Percentiles rank a stretch among this genome's conserved stretches.
These are phyloP conservation scores for Elgaria multicarinata DNA, from an alignment of 2,113 vertebrate species.

Conservation along the genomic window DNA sequence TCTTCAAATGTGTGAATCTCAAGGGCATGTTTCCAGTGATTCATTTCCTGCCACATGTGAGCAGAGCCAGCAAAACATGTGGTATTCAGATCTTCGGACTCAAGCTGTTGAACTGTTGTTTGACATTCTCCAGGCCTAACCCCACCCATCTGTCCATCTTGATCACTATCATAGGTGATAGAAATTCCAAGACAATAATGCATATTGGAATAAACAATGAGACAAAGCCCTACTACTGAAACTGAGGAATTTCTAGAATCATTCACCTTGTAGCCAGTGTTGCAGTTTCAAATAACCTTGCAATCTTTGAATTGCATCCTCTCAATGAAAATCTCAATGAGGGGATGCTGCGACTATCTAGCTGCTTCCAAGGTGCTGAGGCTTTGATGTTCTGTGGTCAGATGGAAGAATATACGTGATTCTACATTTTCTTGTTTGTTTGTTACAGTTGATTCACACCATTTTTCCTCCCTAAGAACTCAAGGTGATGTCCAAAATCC, in stretches of 20 bases:
- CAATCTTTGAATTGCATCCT: background rate
- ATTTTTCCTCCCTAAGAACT: no score
- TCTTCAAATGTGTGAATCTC: constrained; percentile 19
- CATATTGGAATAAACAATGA: background rate
- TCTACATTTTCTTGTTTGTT: no score
- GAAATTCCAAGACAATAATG: background rate
- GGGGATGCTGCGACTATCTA: background rate
- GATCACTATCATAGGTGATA: background rate
- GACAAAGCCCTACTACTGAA: background rate
- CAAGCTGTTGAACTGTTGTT: background rate
- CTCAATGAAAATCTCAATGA: background rate
- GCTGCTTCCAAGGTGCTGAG: background rate
- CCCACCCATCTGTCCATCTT: background rate
- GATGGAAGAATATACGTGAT: background rate
- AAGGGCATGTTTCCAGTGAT: constrained; percentile 13
- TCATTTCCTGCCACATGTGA: constrained; percentile 1
- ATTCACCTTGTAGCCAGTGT: background rate
- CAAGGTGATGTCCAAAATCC: no score
- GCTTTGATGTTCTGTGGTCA: background rate
- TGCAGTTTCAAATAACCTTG: background rate
- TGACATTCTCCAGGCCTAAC: constrained; percentile 3
- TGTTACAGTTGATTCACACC: no score
- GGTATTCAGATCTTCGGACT: background rate
- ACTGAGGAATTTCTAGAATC: background rate
- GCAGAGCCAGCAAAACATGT: constrained; percentile 8